Evolutionary conservation across 2,888 invertebrate genomes (phyloP).

Genomic region (Sarcophaga variegata): DNA sequence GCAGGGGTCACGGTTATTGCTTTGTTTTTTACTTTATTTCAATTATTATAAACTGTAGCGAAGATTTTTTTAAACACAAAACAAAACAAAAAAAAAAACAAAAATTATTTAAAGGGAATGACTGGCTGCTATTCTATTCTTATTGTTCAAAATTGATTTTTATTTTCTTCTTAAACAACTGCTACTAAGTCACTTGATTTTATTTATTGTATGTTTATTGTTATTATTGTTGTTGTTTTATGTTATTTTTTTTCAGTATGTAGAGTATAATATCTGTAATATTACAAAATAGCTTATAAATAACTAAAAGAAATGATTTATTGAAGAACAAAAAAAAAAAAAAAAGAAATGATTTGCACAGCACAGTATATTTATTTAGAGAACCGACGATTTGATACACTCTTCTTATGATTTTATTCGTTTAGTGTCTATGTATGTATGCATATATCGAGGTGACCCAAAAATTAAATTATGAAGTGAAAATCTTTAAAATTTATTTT

Average conservation of each 20-base stretch:
- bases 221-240: constrained; percentile 11
- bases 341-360: constrained; percentile 43
- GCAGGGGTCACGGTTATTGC: not conserved
- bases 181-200: constrained; percentile 56
- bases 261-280: constrained; percentile 43
- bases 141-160: constrained; percentile 29
- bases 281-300: constrained; percentile 48
- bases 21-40: not conserved
- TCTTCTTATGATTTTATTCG: constrained; percentile 29
- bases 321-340: constrained; percentile 19
- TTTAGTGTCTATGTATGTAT: constrained; percentile 1
- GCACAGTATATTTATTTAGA: constrained; percentile 19
- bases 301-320: constrained; percentile 46
- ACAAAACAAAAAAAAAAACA: not conserved
- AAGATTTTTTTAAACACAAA: not conserved
- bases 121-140: not conserved
- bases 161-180: constrained; percentile 21
- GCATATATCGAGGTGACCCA: constrained; percentile 58
- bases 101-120: constrained; percentile 10
- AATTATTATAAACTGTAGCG: not conserved
- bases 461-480: constrained; percentile 62
- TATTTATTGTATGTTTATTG: constrained; percentile 41
- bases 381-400: constrained; percentile 3
- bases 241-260: constrained; percentile 30
- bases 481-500: constrained; percentile 52